Base-by-base conservation (phyloP, 2,888 invertebrate genomes). In the Liopterus haemorrhoidalis region DNA sequence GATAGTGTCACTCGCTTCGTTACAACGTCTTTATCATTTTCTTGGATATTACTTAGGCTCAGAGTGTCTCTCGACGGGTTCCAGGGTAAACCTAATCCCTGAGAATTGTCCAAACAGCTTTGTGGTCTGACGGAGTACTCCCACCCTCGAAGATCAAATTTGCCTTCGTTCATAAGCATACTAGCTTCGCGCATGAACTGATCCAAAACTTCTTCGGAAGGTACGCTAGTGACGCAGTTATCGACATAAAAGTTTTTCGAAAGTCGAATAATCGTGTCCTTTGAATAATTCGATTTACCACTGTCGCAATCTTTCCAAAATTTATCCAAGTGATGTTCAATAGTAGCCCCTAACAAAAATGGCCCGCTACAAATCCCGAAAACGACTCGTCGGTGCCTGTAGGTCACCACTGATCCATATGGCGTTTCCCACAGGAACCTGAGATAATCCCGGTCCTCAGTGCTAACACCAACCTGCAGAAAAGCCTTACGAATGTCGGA, bases 301-400 rank as follows among this genome's bases (percentile, higher is more conserved):
- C 16, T 44, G 41, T 45, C 41, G 51, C 42, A 20, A 5, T 9
- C 8, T 9, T 31, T 21, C 5, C 19, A 16, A 11, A 31, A 37
- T n/a, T 47, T 31, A 5, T 40, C 14, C 8, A 60, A 46, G 44
- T 56, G 57, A 30, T 54, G 35, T 8, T 53, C 41, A 2, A 59
- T 49, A 0, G 53, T 49, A 1, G 54, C 57, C 1, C 49, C 54
- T 6, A 58, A 45, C 9, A 58, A 21, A 45, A 55, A 58, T 2
- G 53, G 54, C 12, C 54, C 57, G 3, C 45, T 51, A 0, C 44
- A 32, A 1, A 56, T 48, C 11, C 57, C 58, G 32, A 59, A 58
- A 1, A 58, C 54, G 2, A 59, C 54, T n/a, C 56, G 5, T 9
- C 36, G 18, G 41, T 59, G 56, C 27, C 27, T n/a, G 12, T 11